Evolutionary conservation across 2,888 invertebrate species (phyloP), one percentile per base, ranked within the genome.

Genomic region (Agrochola circellaris): DNA sequence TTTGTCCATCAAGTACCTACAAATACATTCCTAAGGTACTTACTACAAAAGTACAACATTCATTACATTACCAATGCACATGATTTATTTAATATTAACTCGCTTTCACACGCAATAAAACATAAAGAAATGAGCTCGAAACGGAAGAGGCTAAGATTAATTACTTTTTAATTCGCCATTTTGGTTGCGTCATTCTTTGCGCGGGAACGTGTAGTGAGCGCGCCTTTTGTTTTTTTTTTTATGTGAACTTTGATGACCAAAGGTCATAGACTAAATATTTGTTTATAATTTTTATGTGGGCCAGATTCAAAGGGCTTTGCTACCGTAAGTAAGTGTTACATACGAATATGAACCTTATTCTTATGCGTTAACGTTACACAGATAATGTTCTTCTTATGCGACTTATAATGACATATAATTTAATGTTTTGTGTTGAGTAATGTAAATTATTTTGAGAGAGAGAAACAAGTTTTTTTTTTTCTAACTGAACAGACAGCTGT

Each of bases 91-190:
- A 92, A 92, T 91, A 91, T 93, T 90, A 94, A 93, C 90, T 90
- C 80, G 83, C 91, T 92, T 94, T 94, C 94, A 93, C 94, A 94
- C 94, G 93, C 91, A 93, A 92, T 92, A 91, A 93, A 92, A 94
- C 89, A 93, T 93, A 93, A 93, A 91, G 77, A 86, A 89, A 87
- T 81, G 81, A 83, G 78, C 89, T 88, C 84, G 81, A 76, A 91
- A 90, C 93, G 93, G 92, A 94, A 92, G 92, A 92, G 80, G 92
- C 85, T 66, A 88, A 90, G 91, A 95, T 95, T 95, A 95, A 95
- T 95, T 95, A 93, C 94, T 92, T 95, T 95, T 95, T 95, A 95
- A 95, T 95, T 94, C 94, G 94, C 95, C 93, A 95, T 95, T 94
- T 95, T 92, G 83, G 92, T 93, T 94, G 91, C 93, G 91, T 93